Conservation (phyloP, 2,797 vertebrate species). For the Pteropus rufus region DNA sequence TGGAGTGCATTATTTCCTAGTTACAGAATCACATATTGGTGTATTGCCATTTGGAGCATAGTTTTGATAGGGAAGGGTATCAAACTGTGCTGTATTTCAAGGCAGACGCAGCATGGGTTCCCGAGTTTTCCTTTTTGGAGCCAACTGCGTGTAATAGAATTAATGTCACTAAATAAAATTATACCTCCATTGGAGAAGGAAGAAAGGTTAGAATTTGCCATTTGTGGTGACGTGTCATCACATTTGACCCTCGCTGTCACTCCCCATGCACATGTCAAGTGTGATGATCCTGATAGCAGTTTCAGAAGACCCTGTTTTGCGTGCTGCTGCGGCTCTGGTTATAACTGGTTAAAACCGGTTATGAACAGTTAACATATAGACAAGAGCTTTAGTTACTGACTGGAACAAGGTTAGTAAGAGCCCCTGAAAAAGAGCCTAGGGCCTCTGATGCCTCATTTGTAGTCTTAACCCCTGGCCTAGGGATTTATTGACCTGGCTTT, state of each 20-base stretch:
- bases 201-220: background rate
- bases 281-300: background rate
- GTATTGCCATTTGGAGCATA: rapidly evolving
- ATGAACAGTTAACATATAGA: background rate
- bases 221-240: background rate
- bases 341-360: too few species aligned
- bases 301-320: too few species aligned
- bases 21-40: background rate
- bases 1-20: background rate
- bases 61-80: background rate
- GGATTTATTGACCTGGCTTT: background rate
- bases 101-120: background rate
- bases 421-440: background rate
- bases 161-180: background rate
- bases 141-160: background rate
- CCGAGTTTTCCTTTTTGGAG: background rate
- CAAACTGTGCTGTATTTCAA: background rate
- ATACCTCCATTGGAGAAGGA: background rate
- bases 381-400: background rate
- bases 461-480: background rate
- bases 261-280: rapidly evolving
- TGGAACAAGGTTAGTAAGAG: background rate
- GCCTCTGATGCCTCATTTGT: rapidly evolving
- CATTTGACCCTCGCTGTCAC: rapidly evolving
- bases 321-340: rapidly evolving